A percentile compares a stretch with the other conserved stretches of the same genome.
phyloP scores from a whole-genome alignment of 2,888 invertebrate genomes.

The Drosophila affinis region DNA sequence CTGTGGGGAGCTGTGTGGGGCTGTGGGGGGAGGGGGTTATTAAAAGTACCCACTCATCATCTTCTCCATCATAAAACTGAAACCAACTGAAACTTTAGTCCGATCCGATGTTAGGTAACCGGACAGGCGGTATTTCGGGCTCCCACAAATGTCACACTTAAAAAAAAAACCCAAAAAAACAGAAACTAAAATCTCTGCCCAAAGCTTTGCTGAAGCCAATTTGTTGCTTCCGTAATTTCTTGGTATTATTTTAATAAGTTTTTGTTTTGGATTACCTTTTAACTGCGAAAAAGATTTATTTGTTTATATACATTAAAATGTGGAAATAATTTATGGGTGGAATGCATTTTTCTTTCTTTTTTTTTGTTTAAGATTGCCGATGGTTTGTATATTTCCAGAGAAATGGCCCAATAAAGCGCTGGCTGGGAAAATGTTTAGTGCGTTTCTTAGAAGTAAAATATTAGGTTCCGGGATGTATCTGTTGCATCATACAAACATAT shows the following conservation, averaged over 20 bases:
- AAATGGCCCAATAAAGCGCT: constrained; percentile 12
- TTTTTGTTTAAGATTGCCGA: constrained; percentile 18
- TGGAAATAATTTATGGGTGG: constrained; percentile 66
- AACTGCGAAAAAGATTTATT: constrained; percentile 65
- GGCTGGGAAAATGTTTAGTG: constrained; percentile 9
- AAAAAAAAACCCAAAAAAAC: constrained; percentile 29
- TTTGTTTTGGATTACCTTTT: constrained; percentile 66
- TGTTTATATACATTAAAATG: constrained; percentile 24
- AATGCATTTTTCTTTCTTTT: constrained; percentile 41
- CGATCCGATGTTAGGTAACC: constrained; percentile 56
- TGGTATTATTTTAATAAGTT: constrained; percentile 77
- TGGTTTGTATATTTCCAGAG: constrained; percentile 24
- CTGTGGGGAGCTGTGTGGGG: constrained; percentile 3
- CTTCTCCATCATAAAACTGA: constrained; percentile 35
- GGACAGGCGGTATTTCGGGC: neutral
- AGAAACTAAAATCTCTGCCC: constrained; percentile 1
- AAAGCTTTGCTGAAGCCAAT: constrained; percentile 55
- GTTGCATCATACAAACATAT: neutral
- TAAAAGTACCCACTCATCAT: constrained; percentile 55
- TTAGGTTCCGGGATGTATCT: constrained; percentile 10
- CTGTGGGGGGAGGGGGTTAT: constrained; percentile 48
- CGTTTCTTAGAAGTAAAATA: constrained; percentile 20
- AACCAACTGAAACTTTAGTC: neutral
- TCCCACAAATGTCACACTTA: constrained; percentile 67
- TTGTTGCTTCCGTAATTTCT: constrained; percentile 79